These are phyloP conservation scores for Venusia cambrica DNA, from an alignment of 2,888 invertebrate genomes.

Conservation along the genomic window DNA sequence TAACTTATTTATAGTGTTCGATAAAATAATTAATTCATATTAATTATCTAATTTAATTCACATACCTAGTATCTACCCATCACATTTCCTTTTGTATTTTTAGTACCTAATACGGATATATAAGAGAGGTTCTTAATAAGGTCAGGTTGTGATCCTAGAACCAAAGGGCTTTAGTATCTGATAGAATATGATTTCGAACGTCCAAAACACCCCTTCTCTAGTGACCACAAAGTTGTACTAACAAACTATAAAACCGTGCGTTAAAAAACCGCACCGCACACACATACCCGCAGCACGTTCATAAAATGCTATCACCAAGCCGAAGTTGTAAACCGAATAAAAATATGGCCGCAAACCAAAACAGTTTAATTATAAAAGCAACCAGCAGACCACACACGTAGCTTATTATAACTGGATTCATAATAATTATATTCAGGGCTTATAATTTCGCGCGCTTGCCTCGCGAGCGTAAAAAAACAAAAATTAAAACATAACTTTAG, in stretches of 20 bases:
- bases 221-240: background rate
- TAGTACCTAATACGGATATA: too few relatives aligned
- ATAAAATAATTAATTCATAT: too few relatives aligned
- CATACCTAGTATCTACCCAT: too few relatives aligned
- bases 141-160: too few relatives aligned
- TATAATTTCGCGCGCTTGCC: slow-evolving; percentile 74
- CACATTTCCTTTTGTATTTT: too few relatives aligned
- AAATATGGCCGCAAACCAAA: slow-evolving; percentile 59
- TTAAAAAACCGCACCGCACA: slow-evolving; percentile 15
- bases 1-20: too few relatives aligned
- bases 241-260: slow-evolving; percentile 25
- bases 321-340: slow-evolving; percentile 51
- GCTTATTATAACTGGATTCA: slow-evolving; percentile 70
- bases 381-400: slow-evolving; percentile 70
- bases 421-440: slow-evolving; percentile 73
- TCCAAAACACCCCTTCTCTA: too few relatives aligned
- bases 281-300: slow-evolving; percentile 31
- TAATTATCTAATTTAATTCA: too few relatives aligned
- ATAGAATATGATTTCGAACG: too few relatives aligned
- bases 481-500: slow-evolving; percentile 76
- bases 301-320: slow-evolving; percentile 36
- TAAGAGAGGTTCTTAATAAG: too few relatives aligned
- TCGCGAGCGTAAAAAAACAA: slow-evolving; percentile 55
- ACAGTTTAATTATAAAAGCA: slow-evolving; percentile 62
- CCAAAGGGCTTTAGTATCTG: too few relatives aligned